Evolutionary conservation across 2,888 invertebrate species (phyloP).

Genomic region (Adelognathus sp.): DNA sequence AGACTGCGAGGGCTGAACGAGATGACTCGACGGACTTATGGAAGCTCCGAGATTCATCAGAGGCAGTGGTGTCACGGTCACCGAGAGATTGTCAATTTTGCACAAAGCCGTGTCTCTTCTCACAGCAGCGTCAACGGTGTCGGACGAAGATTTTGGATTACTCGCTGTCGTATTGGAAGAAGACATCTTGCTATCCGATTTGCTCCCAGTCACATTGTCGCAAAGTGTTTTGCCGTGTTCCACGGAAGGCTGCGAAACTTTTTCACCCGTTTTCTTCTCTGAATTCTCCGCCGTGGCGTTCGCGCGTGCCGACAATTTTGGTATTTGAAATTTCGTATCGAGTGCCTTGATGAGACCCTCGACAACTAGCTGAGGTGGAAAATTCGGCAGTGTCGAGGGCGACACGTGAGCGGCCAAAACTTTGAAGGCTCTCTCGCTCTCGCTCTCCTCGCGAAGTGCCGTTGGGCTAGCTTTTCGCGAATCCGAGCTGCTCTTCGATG

Average conservation of each 20-base stretch:
- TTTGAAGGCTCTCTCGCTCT: slow-evolving; percentile 85
- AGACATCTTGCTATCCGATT: slow-evolving; percentile 60
- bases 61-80: slow-evolving; percentile 58
- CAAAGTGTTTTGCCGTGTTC: slow-evolving; percentile 63
- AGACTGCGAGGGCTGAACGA: slow-evolving; percentile 55
- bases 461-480: slow-evolving; percentile 87
- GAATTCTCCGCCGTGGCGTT: slow-evolving; percentile 71
- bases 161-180: slow-evolving; percentile 22
- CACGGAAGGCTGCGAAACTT: slow-evolving; percentile 45
- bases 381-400: slow-evolving; percentile 80
- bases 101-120: slow-evolving; percentile 68
- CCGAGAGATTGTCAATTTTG: slow-evolving; percentile 70
- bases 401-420: slow-evolving; percentile 83
- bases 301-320: slow-evolving; percentile 87
- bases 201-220: slow-evolving; percentile 63
- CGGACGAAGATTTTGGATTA: slow-evolving; percentile 55
- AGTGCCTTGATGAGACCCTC: slow-evolving; percentile 90
- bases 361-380: slow-evolving; percentile 85
- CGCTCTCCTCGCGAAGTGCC: slow-evolving; percentile 85
- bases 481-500: slow-evolving; percentile 82
- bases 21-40: slow-evolving; percentile 51
- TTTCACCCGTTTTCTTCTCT: slow-evolving; percentile 69
- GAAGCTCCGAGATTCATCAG: slow-evolving; percentile 57
- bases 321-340: slow-evolving; percentile 93
- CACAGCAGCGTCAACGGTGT: slow-evolving; percentile 60